Conservation (phyloP, 2,888 invertebrate genomes). For the Pterostichus niger region DNA sequence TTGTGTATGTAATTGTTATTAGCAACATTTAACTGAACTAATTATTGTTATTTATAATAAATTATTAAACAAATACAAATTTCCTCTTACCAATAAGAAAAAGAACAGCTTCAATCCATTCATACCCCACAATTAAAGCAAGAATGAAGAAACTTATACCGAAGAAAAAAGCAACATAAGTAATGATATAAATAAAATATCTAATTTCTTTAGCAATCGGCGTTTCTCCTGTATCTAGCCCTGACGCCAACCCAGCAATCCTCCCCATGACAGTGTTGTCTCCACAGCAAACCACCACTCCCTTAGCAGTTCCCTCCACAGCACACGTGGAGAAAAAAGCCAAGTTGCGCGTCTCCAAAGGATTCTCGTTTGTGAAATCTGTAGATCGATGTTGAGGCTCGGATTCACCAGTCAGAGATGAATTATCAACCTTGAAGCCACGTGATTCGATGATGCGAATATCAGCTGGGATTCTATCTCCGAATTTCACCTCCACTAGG, state of each 20-base stretch:
- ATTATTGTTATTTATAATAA: too few species aligned
- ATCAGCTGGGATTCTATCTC: constrained; percentile 99
- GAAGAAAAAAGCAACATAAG: constrained; percentile 92
- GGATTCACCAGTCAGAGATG: constrained; percentile 96
- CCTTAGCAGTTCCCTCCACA: constrained; percentile 94
- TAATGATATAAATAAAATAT: constrained; percentile 99
- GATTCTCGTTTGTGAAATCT: constrained; percentile 96
- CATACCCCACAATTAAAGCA: constrained; percentile 83
- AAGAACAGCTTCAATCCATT: constrained; percentile 85
- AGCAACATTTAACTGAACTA: too few species aligned
- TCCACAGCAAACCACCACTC: constrained; percentile 96
- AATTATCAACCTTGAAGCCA: constrained; percentile 97
- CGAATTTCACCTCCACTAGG: constrained; percentile 99
- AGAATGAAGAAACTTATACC: constrained; percentile 79
- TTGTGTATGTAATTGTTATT: too few species aligned
- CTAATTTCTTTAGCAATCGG: constrained; percentile 99
- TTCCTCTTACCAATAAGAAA: constrained; percentile 80
- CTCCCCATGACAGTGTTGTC: constrained; percentile 98
- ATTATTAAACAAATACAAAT: too few species aligned
- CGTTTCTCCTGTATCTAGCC: constrained; percentile 96
- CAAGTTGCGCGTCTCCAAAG: constrained; percentile 95
- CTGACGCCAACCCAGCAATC: constrained; percentile 96
- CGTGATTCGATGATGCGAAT: constrained; percentile 96
- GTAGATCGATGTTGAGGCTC: constrained; percentile 94
- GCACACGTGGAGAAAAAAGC: constrained; percentile 98